Percentiles rank a stretch among this genome's conserved stretches.
Evolutionary conservation across 2,113 vertebrate species (phyloP).

Genomic region (Herpetotheres cachinnans): DNA sequence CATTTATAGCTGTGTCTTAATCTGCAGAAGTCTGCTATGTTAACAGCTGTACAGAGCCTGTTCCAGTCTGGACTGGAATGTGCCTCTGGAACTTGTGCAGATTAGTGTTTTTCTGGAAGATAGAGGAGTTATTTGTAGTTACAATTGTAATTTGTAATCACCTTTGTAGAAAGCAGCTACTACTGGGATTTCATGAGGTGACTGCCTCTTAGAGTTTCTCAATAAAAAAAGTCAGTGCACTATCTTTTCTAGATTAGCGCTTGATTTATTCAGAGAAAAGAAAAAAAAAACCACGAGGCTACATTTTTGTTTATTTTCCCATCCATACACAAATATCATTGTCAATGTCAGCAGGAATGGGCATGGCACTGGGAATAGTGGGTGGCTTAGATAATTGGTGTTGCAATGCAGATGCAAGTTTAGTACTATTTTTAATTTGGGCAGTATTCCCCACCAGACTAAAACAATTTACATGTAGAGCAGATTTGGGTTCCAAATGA

Average conservation of each 20-base stretch:
- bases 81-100: background rate
- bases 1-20: background rate
- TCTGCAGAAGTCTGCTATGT: background rate
- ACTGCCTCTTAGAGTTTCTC: background rate
- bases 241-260: background rate
- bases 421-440: slow-evolving; percentile 10
- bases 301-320: background rate
- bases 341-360: background rate
- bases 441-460: background rate
- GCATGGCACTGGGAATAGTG: background rate
- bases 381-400: background rate
- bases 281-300: background rate
- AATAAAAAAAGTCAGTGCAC: background rate
- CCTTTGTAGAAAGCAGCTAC: background rate
- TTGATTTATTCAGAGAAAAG: background rate
- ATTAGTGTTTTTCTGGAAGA: background rate
- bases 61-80: background rate
- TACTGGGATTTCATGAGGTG: background rate
- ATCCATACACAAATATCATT: background rate
- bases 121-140: background rate
- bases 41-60: background rate
- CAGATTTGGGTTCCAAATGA: background rate
- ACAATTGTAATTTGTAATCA: background rate
- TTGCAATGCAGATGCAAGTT: background rate
- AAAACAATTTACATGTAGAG: background rate